Conservation (phyloP, 2,888 invertebrate species). For the Cantharis nigra region DNA sequence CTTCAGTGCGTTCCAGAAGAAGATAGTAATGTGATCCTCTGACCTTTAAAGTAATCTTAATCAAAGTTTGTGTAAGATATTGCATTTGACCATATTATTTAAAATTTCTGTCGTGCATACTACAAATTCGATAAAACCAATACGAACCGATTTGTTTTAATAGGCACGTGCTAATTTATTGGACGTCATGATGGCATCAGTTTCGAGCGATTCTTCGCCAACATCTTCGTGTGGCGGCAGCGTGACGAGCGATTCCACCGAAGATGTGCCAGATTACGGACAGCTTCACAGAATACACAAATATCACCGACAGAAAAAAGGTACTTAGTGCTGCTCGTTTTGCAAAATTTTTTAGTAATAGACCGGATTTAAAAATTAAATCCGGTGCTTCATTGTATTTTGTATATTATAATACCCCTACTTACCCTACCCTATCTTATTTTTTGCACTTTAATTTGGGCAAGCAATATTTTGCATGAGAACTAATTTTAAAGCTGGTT, state of each 20-base stretch:
- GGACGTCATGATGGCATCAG: slow-evolving; percentile 70
- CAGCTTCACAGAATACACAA: slow-evolving; percentile 71
- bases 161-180: slow-evolving; percentile 76
- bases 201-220: slow-evolving; percentile 71
- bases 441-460: slow-evolving; percentile 1
- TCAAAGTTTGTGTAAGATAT: neutral
- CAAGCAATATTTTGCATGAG: slow-evolving; percentile 3
- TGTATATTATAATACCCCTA: neutral
- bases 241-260: slow-evolving; percentile 63
- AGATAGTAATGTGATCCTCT: neutral
- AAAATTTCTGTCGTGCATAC: neutral
- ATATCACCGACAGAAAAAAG: slow-evolving; percentile 77
- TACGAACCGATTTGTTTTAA: neutral
- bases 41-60: neutral
- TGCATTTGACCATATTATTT: neutral
- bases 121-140: neutral
- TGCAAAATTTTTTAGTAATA: neutral
- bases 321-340: slow-evolving; percentile 52
- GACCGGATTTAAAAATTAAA: neutral
- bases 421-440: neutral
- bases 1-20: neutral
- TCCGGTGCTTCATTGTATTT: neutral
- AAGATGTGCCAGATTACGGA: slow-evolving; percentile 68
- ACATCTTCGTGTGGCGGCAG: slow-evolving; percentile 70
- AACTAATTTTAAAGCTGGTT: neutral